Percentiles rank a stretch among this genome's conserved stretches.
Conservation (phyloP, 2,797 vertebrate species). For the Leptodactylus fallax region DNA sequence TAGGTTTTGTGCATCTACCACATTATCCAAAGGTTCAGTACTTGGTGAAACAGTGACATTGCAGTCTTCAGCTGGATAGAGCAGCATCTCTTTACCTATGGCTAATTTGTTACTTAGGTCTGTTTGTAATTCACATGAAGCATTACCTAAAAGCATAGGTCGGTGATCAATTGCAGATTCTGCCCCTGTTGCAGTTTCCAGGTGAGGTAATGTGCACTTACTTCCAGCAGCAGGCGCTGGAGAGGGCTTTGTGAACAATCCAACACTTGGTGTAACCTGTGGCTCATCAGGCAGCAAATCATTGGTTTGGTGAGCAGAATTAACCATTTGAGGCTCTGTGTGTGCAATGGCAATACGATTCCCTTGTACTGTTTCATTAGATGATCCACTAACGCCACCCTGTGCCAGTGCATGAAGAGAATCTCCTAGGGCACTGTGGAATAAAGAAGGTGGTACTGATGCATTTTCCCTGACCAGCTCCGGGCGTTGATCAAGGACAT, state of each 20-base stretch:
- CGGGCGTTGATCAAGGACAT: not conserved
- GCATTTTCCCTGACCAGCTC: not conserved
- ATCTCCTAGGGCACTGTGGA: not conserved
- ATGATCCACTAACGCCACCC: too few relatives aligned
- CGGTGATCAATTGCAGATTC: not conserved
- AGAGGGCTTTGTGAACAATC: not conserved
- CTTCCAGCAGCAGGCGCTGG: not conserved
- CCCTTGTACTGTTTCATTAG: not conserved
- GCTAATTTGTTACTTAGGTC: not conserved
- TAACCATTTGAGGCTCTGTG: not conserved
- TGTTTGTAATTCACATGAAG: not conserved
- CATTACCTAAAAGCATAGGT: not conserved
- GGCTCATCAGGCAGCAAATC: not conserved
- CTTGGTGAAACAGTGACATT: not conserved
- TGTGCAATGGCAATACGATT: not conserved
- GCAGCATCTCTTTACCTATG: too few relatives aligned
- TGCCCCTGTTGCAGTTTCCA: not conserved
- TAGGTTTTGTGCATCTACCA: not conserved
- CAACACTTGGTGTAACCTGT: not conserved
- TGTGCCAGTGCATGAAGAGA: not conserved
- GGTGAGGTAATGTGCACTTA: not conserved
- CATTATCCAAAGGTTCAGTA: not conserved
- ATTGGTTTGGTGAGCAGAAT: not conserved
- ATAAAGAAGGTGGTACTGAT: not conserved
- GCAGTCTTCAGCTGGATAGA: not conserved